Conservation (phyloP, 2,888 invertebrate species). For the Cheiracanthium punctorium region DNA sequence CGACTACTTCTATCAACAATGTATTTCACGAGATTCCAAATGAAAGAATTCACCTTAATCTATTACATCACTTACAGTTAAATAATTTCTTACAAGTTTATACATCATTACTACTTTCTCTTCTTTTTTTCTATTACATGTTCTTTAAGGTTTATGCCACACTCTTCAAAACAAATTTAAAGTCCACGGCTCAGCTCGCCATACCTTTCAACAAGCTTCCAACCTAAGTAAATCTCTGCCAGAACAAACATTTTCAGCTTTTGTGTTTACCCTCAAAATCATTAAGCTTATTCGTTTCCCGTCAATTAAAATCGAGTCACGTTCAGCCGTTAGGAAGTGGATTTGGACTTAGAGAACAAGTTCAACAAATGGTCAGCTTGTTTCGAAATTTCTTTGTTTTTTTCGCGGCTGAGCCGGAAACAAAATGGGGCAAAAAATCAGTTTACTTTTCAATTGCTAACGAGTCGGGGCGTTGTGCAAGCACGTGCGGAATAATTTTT, state of each 20-base stretch:
- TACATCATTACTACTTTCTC: too few relatives aligned
- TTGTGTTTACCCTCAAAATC: constrained; percentile 4
- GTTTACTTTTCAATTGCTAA: constrained; percentile 1
- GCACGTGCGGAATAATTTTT: background rate
- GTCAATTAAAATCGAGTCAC: constrained; percentile 61
- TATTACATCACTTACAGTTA: too few relatives aligned
- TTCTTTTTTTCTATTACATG: too few relatives aligned
- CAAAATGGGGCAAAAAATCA: background rate
- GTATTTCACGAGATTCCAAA: too few relatives aligned
- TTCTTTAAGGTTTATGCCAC: too few relatives aligned
- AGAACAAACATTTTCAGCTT: background rate
- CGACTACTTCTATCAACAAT: too few relatives aligned
- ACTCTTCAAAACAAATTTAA: background rate
- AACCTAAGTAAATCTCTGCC: background rate
- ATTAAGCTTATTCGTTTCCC: constrained; percentile 34
- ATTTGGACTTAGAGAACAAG: constrained; percentile 56
- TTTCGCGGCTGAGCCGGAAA: background rate
- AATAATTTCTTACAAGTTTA: too few relatives aligned
- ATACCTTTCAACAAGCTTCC: background rate
- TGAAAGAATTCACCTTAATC: constrained; percentile 21
- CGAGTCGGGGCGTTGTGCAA: background rate
- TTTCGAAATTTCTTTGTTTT: background rate
- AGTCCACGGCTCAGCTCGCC: background rate
- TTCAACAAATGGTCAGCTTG: constrained; percentile 33
- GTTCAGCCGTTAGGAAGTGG: constrained; percentile 34